These are phyloP conservation scores for Trilocha varians DNA, from an alignment of 2,888 invertebrate genomes.

Conservation along the genomic window DNA sequence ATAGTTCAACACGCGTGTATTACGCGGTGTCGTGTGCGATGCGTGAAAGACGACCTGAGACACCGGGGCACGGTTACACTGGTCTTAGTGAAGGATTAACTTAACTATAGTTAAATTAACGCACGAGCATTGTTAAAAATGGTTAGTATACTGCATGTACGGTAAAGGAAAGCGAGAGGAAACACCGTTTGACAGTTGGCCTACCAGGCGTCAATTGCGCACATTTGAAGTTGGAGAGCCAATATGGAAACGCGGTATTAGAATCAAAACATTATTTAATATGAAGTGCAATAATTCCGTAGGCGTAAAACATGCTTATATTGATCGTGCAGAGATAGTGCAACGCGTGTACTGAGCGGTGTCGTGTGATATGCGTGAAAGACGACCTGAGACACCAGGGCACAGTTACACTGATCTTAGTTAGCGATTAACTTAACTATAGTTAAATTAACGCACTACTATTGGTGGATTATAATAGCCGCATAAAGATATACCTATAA, in stretches of 20 bases:
- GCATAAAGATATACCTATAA: too few species aligned
- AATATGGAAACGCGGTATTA: too few species aligned
- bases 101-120: too few species aligned
- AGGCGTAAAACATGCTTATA: neutral
- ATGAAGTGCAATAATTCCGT: neutral
- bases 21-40: constrained; percentile 24
- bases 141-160: too few species aligned
- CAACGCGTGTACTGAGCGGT: constrained; percentile 8
- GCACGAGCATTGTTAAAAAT: too few species aligned
- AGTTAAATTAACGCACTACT: too few species aligned
- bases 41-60: constrained; percentile 37
- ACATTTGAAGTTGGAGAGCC: too few species aligned
- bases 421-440: neutral
- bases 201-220: too few species aligned
- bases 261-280: too few species aligned
- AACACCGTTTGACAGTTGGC: too few species aligned
- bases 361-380: constrained; percentile 35
- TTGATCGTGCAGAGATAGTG: neutral
- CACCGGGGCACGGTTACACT: constrained; percentile 21
- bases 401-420: constrained; percentile 14
- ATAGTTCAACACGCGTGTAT: constrained; percentile 3
- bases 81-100: neutral
- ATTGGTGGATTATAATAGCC: too few species aligned
- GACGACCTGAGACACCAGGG: constrained; percentile 30
- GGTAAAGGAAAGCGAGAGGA: too few species aligned